A percentile compares a stretch with the other conserved stretches of the same genome.
phyloP scores from a whole-genome alignment of 2,113 vertebrate genomes.

The Heterotis niloticus region DNA sequence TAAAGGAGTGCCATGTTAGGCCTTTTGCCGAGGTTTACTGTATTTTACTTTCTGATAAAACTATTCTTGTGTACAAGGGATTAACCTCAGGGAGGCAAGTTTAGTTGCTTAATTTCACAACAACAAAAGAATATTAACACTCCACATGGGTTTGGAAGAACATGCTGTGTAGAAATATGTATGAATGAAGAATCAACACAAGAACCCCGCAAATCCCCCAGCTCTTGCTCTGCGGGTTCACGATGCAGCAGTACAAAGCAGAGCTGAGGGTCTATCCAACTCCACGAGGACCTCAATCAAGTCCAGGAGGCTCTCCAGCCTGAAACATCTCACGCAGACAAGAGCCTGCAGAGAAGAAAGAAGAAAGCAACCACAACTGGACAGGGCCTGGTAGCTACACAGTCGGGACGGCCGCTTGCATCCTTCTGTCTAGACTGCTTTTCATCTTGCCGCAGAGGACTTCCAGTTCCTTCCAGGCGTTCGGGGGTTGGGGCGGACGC shows the following conservation, averaged over 20 bases:
- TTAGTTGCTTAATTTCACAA: too few species aligned
- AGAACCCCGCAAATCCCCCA: not conserved
- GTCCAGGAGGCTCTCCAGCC: not conserved
- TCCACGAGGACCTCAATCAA: not conserved
- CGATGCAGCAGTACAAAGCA: not conserved
- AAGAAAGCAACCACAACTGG: not conserved
- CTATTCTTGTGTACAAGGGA: too few species aligned
- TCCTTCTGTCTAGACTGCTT: conserved; percentile 39
- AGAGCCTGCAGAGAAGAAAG: conserved; percentile 1
- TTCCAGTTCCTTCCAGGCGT: conserved; percentile 28
- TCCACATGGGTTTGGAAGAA: not conserved
- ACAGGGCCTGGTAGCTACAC: not conserved
- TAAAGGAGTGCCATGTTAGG: too few species aligned
- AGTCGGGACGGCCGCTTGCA: conserved; percentile 23
- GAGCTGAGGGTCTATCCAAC: not conserved
- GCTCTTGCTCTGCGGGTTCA: not conserved
- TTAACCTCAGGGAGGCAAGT: too few species aligned
- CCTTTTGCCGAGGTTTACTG: too few species aligned
- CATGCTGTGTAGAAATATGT: not conserved
- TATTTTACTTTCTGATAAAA: too few species aligned
- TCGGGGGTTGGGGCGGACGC: not conserved
- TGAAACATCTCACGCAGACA: not conserved
- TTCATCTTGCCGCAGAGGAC: conserved; percentile 37
- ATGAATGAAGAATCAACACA: not conserved
- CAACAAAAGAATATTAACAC: too few species aligned